Evolutionary conservation across 2,888 invertebrate species (phyloP), one percentile per base, ranked within the genome.

Genomic region (Drosophila borborema): DNA sequence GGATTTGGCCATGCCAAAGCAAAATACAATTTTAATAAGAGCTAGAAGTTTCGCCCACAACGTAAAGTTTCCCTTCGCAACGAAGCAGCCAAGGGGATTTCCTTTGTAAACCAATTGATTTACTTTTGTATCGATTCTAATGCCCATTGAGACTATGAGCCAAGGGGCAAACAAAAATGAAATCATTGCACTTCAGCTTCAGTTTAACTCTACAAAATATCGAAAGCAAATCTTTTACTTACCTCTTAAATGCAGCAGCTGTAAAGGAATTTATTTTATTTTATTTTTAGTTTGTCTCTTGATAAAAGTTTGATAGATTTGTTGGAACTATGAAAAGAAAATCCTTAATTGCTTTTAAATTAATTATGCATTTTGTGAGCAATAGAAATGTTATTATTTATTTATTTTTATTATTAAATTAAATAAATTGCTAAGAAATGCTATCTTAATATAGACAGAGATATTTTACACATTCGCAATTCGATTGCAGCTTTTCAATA

Each of bases 171-270:
- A 18, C 23, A 16, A 16, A 14, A 7, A 16, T 10, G 46, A 41
- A 70, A 31, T 63, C 45, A 71, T 65, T 74, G 77, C 74, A 74
- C 61, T 72, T 65, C 41, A n/a, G 48, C 43, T 59, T 31, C 38
- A 14, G 12, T 36, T 53, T 7, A 4, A 16, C 4, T 36, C 54
- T 36, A 34, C 18, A 51, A 51, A 51, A 34, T 49, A 31, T n/a
- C n/a, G 31, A 31, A 49, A 34, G 12, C 8, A 31, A 51, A 18
- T 51, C 1, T 7, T 18, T 34, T 51, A 5, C 49, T 7, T 31
- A 31, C 5, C 49, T 49, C 23, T 31, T 49, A n/a, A 12, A n/a
- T 49, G 49, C 31, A 10, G 10, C n/a, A 10, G 10, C n/a, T 2
- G n/a, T 23, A n/a, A n/a, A n/a, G 0, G 4, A 49, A n/a, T 49